Evolutionary conservation across 2,888 invertebrate species (phyloP).

Genomic region (Steinernema scapterisci): DNA sequence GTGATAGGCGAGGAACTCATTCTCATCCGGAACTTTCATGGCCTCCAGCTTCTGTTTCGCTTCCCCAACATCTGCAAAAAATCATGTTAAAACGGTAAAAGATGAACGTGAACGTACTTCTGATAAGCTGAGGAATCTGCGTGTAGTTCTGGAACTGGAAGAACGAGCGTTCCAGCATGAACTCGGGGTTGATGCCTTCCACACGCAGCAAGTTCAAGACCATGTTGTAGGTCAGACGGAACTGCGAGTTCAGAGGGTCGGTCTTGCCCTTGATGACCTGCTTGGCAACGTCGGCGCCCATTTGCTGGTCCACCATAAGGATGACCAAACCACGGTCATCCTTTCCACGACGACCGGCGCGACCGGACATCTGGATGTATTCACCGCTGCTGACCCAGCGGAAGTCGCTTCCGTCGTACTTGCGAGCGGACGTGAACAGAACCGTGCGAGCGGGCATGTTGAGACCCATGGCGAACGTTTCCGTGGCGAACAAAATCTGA

Average conservation of each 20-base stretch:
- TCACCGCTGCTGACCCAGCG: conserved; percentile 81
- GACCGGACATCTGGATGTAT: conserved; percentile 99
- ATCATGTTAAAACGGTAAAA: too few species aligned
- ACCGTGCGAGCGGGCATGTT: conserved; percentile 99
- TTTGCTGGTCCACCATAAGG: conserved; percentile 96
- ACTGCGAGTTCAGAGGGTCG: conserved; percentile 96
- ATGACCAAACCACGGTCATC: conserved; percentile 96
- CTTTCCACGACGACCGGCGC: conserved; percentile 93
- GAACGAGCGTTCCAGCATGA: conserved; percentile 96
- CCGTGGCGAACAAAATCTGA: conserved; percentile 92
- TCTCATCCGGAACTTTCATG: conserved; percentile 12
- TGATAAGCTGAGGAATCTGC: conserved; percentile 84
- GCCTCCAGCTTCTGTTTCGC: conserved; percentile 45
- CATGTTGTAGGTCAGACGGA: conserved; percentile 99
- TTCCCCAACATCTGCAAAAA: too few species aligned
- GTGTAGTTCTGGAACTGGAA: conserved; percentile 99
- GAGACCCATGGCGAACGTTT: conserved; percentile 99
- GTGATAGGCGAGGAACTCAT: background rate
- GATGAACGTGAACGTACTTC: conserved; percentile 77
- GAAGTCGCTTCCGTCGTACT: conserved; percentile 94
- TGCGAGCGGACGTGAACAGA: conserved; percentile 89
- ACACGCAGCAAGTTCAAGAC: conserved; percentile 92
- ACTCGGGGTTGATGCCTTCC: conserved; percentile 98
- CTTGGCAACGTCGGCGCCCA: conserved; percentile 73
- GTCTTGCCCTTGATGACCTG: conserved; percentile 79